phyloP scores from a whole-genome alignment of 2,797 vertebrate genomes.

The Crenuchus spilurus region DNA sequence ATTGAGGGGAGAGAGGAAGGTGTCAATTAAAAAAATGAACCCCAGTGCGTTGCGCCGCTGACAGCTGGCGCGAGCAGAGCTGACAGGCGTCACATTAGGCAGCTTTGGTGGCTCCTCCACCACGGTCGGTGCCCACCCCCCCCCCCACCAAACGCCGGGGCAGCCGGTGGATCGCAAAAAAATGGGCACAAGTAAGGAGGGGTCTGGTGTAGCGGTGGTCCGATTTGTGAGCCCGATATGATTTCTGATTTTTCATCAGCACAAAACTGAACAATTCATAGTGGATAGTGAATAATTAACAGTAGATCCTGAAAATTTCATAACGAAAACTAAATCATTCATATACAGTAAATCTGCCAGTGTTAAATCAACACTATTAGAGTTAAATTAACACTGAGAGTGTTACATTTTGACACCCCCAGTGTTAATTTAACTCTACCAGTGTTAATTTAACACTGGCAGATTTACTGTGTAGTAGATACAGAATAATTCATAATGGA shows the following conservation, averaged over 20 bases:
- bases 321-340: no score
- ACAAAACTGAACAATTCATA: background rate
- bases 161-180: background rate
- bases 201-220: background rate
- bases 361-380: no score
- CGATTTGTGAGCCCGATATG: background rate
- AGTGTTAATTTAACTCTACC: no score
- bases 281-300: no score
- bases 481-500: no score
- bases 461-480: no score
- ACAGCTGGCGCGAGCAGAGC: slow-evolving; percentile 90
- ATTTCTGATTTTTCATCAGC: background rate
- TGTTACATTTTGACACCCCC: no score
- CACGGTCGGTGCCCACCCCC: slow-evolving; percentile 63
- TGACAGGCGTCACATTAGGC: slow-evolving; percentile 87
- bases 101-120: slow-evolving; percentile 76
- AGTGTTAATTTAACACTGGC: no score
- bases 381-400: no score
- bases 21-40: slow-evolving; percentile 99
- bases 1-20: slow-evolving; percentile 80
- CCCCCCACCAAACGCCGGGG: background rate
- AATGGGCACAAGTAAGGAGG: background rate
- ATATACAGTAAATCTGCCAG: no score
- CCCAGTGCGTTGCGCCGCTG: slow-evolving; percentile 78
- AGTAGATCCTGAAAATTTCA: no score